phyloP scores from a whole-genome alignment of 2,888 invertebrate species.

The Pyrgus malvae region DNA sequence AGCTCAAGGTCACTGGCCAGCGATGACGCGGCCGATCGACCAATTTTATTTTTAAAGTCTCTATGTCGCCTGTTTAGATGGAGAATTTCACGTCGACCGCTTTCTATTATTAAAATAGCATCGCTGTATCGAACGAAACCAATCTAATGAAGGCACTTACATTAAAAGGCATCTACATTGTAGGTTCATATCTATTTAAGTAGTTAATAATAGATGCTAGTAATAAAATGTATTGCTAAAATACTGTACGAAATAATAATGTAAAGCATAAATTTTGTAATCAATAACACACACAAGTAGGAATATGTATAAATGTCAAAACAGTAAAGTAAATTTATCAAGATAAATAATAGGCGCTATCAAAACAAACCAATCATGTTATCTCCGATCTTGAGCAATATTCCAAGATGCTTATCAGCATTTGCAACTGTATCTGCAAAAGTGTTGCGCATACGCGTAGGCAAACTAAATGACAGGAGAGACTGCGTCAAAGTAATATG shows the following conservation, averaged over 20 bases:
- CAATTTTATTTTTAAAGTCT: constrained; percentile 55
- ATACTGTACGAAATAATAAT: too few relatives aligned
- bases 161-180: not conserved
- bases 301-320: too few relatives aligned
- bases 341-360: constrained; percentile 8
- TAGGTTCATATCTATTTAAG: not conserved
- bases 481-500: constrained; percentile 9
- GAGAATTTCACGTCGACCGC: constrained; percentile 29
- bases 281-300: too few relatives aligned
- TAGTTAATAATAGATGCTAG: too few relatives aligned
- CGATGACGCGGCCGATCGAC: constrained; percentile 56
- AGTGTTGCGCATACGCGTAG: constrained; percentile 2
- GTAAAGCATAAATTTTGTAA: too few relatives aligned
- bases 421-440: constrained; percentile 10
- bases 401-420: constrained; percentile 5
- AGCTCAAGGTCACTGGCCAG: constrained; percentile 74
- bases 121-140: not conserved
- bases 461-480: constrained; percentile 18
- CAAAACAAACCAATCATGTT: constrained; percentile 12
- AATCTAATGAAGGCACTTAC: not conserved
- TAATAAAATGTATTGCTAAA: too few relatives aligned
- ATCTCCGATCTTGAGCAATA: constrained; percentile 4
- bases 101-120: constrained; percentile 14
- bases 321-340: not conserved
- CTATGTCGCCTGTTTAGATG: constrained; percentile 45